phyloP scores from a whole-genome alignment of 1,140 invertebrate genomes.

The Aradophagus sp. region DNA sequence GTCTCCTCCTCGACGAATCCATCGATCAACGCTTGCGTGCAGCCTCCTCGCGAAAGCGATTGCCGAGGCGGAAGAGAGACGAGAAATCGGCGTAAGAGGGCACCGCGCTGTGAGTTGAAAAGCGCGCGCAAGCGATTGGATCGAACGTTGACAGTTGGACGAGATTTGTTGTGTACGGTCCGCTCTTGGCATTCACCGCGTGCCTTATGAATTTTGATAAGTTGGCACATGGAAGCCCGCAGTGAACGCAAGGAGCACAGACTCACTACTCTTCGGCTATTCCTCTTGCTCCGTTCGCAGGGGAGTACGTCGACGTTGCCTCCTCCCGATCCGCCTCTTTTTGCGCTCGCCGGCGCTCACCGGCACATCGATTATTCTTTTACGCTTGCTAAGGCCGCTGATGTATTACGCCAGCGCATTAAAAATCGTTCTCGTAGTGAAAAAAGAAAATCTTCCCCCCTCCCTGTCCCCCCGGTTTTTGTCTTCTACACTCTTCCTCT shows the following conservation, averaged over 20 bases:
- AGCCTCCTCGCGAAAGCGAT: too few species aligned
- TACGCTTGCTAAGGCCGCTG: slow-evolving; percentile 2
- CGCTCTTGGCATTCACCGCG: slow-evolving; percentile 97
- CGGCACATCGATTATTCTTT: slow-evolving; percentile 23
- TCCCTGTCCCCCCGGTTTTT: too few species aligned
- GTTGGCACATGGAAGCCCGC: slow-evolving; percentile 88
- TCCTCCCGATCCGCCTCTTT: slow-evolving; percentile 22
- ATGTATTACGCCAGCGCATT: too few species aligned
- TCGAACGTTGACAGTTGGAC: slow-evolving; percentile 29
- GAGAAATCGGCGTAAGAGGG: too few species aligned
- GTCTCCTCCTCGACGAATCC: too few species aligned
- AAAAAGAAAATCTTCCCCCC: too few species aligned
- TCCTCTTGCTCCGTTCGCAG: slow-evolving; percentile 22
- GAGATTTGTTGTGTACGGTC: slow-evolving; percentile 77
- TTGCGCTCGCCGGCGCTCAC: slow-evolving; percentile 12
- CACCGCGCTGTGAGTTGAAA: too few species aligned
- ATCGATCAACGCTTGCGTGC: too few species aligned
- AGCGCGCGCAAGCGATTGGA: slow-evolving; percentile 28
- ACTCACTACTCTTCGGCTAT: slow-evolving; percentile 68
- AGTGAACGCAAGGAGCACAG: slow-evolving; percentile 89
- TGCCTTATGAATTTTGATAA: slow-evolving; percentile 89
- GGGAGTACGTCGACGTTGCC: slow-evolving; percentile 15
- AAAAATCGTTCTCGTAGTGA: too few species aligned
- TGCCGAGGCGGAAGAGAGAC: too few species aligned
- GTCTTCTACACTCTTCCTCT: too few species aligned